Percentiles rank a stretch among this genome's conserved stretches.
Conservation (phyloP, 2,888 invertebrate species). For the Parnassius apollo region DNA sequence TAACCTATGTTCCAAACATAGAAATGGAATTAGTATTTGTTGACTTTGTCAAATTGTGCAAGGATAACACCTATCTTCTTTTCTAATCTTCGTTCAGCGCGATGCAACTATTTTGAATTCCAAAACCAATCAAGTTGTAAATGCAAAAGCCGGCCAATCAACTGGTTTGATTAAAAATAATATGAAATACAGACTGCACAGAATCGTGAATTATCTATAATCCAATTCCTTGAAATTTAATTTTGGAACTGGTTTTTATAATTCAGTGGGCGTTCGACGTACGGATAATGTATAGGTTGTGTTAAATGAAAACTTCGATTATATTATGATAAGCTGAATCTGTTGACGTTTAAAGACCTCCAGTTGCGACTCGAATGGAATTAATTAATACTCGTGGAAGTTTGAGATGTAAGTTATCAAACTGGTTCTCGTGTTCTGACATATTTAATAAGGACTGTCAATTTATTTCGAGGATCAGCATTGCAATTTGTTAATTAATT, state of each 20-base stretch:
- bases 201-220: not conserved
- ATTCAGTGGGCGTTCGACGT: conserved; percentile 7
- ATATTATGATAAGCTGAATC: conserved; percentile 3
- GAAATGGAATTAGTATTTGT: too few species aligned
- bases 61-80: too few species aligned
- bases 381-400: conserved; percentile 1
- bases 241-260: conserved; percentile 22
- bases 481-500: not conserved
- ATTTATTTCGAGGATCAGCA: not conserved
- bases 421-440: conserved; percentile 12
- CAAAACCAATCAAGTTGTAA: too few species aligned
- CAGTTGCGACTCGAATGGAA: conserved; percentile 2
- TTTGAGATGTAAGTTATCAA: not conserved
- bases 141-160: too few species aligned
- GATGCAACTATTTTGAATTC: too few species aligned
- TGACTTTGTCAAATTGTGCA: too few species aligned
- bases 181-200: too few species aligned
- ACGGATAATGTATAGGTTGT: conserved; percentile 4
- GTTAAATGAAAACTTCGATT: conserved; percentile 10
- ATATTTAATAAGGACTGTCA: not conserved
- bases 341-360: conserved; percentile 5
- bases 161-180: too few species aligned
- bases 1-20: too few species aligned
- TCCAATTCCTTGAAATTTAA: not conserved
- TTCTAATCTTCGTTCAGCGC: too few species aligned